Evolutionary conservation across 2,797 vertebrate genomes (phyloP).

Genomic region (Saguinus oedipus): DNA sequence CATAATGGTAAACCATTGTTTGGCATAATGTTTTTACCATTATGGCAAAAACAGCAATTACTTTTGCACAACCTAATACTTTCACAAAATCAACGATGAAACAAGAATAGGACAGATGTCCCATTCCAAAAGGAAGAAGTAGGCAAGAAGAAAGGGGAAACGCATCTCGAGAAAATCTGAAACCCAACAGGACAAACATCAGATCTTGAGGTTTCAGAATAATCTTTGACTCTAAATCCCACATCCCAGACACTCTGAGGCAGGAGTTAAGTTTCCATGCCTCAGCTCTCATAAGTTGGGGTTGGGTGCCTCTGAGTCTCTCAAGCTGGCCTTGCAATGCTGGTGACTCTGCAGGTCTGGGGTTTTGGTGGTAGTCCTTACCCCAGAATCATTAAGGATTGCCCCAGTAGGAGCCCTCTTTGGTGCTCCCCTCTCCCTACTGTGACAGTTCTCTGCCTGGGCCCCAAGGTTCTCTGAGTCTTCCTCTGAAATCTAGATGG

Average conservation of each 20-base stretch:
- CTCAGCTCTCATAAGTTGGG: background rate
- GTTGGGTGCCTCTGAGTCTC: background rate
- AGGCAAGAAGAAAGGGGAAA: background rate
- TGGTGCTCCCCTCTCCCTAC: background rate
- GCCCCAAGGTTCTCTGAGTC: background rate
- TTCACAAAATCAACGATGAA: too few relatives aligned
- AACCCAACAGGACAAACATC: background rate
- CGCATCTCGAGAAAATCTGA: background rate
- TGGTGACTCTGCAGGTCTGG: background rate
- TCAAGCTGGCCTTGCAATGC: background rate
- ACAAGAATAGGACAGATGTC: background rate
- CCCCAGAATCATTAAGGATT: background rate
- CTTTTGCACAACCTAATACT: background rate
- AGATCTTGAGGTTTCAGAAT: background rate
- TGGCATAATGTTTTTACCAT: background rate
- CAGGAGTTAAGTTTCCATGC: background rate
- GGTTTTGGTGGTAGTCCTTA: background rate
- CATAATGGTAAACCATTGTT: background rate
- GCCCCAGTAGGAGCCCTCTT: background rate
- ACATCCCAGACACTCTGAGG: background rate
- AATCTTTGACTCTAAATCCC: background rate
- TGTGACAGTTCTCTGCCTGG: background rate
- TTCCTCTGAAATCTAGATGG: background rate
- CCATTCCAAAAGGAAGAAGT: background rate
- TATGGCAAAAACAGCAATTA: background rate